phyloP scores from a whole-genome alignment of 2,113 vertebrate species.

The Ctenodactylus gundi region DNA sequence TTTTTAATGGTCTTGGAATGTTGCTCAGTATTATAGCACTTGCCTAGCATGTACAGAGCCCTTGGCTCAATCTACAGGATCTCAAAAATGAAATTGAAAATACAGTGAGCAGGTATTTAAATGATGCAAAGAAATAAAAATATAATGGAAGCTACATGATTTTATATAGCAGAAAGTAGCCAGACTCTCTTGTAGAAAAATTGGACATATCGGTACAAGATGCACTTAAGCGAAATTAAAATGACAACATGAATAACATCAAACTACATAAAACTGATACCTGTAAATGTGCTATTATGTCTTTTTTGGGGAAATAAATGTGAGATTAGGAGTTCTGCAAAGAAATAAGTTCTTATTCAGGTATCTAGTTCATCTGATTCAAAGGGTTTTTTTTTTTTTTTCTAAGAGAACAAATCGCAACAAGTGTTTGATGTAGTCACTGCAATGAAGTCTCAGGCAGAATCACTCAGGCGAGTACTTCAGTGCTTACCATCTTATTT shows the following conservation, averaged over 20 bases:
- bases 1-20: neutral
- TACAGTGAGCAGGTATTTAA: neutral
- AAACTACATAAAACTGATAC: neutral
- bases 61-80: neutral
- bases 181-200: conserved; percentile 8
- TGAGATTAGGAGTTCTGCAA: neutral
- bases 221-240: neutral
- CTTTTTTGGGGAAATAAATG: neutral
- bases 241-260: neutral
- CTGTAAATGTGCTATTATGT: neutral
- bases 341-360: neutral
- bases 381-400: neutral
- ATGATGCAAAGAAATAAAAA: neutral
- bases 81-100: neutral
- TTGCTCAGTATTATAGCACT: neutral
- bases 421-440: neutral
- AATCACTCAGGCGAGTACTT: neutral
- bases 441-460: neutral
- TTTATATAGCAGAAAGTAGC: neutral
- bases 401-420: neutral
- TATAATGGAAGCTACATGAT: neutral
- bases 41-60: neutral
- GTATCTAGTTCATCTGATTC: neutral
- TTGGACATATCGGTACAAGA: neutral
- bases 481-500: conserved; percentile 45